Evolutionary conservation across 1,140 invertebrate genomes (phyloP), one percentile per base, ranked within the genome.

Genomic region (Linepithema humile): DNA sequence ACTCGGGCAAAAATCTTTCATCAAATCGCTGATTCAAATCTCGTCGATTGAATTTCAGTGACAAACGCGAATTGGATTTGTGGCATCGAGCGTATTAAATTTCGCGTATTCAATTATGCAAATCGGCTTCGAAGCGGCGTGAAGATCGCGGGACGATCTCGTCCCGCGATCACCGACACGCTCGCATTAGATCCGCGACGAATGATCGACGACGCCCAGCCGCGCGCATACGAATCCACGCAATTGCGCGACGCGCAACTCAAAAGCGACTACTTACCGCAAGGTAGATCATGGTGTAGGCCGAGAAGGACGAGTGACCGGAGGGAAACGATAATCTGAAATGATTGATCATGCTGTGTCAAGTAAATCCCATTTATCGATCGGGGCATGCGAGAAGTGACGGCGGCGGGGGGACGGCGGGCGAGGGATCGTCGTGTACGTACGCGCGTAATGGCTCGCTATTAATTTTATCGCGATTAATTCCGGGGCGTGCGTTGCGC

Each of bases 291-390:
- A 97, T 97, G 29, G 97, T 96, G 90, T 97, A 97, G 84, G 97
- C 96, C 20, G 97, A 96, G 94, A 97, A 97, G 26, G 97, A 97
- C 15, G 97, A 97, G 93, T 98, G 97, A 23, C 97, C 97, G 73
- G 97, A 97, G 60, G 97, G 97, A 93, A 98, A 98, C 10, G 97
- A 98, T 65, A 98, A 94, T 93, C 95, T 96, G 93, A 86, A 95
- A 95, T 50, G 88, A 93, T 92, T 84, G 84, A 93, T 92, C 87
- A 86, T 85, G 82, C 32, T 57, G 85, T 89, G 89, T 93, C 90
- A 93, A 92, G 91, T 91, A 88, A 91, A 90, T 91, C 73, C 75
- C 88, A 86, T 91, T 87, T 90, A 89, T 85, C 67, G 85, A 67
- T 78, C 60, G 67, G 50, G 40, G 48, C 20, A 65, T 59, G 9